These are phyloP conservation scores for Calyptomena viridis DNA, from an alignment of 2,113 vertebrate species.

Conservation along the genomic window DNA sequence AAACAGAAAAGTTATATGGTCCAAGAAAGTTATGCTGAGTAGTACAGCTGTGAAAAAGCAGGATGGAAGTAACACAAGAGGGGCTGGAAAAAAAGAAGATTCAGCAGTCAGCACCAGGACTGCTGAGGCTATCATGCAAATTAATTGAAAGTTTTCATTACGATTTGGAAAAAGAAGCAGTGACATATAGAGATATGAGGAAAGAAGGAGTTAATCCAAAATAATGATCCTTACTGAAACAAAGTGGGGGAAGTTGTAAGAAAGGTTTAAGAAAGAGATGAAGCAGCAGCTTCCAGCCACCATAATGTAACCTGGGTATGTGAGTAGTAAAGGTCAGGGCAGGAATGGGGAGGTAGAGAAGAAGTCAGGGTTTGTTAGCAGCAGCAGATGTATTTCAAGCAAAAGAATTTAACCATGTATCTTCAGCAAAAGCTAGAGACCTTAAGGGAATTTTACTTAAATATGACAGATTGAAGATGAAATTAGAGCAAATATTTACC, in stretches of 20 bases:
- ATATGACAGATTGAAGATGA: neutral
- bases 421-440: neutral
- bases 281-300: neutral
- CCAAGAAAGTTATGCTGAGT: neutral
- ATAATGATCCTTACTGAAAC: neutral
- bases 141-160: neutral
- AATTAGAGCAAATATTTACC: conserved; percentile 14
- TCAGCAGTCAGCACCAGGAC: neutral
- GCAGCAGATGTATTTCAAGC: neutral
- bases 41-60: neutral
- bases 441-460: neutral
- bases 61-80: neutral
- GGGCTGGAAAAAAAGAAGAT: neutral
- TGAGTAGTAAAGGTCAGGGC: neutral
- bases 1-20: neutral
- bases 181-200: neutral
- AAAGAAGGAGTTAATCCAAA: neutral
- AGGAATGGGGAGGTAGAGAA: neutral
- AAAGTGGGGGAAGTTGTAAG: neutral
- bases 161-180: neutral
- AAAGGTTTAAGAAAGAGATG: neutral
- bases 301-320: neutral
- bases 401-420: neutral
- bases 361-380: neutral
- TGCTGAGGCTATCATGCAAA: neutral